Percentiles rank a stretch among this genome's conserved stretches.
Evolutionary conservation across 2,888 invertebrate genomes (phyloP).

Genomic region (Fragum sueziense): DNA sequence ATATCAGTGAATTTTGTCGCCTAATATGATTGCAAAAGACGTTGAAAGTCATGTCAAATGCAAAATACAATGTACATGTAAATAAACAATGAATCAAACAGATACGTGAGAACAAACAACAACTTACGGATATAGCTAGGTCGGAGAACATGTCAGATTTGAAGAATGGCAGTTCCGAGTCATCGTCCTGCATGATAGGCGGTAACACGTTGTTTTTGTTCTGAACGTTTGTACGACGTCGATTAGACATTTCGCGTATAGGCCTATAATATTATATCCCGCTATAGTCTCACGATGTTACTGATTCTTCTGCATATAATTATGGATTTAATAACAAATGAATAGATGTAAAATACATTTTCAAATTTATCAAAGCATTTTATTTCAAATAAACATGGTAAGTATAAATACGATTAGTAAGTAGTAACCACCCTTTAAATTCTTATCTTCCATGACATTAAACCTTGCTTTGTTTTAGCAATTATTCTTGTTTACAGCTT

Average conservation of each 20-base stretch:
- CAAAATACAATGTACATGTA: too few species aligned
- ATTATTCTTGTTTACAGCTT: too few species aligned
- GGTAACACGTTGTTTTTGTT: constrained; percentile 25
- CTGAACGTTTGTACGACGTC: constrained; percentile 23
- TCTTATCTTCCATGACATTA: too few species aligned
- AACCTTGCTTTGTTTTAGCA: too few species aligned
- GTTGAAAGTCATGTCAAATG: too few species aligned
- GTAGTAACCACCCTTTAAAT: too few species aligned
- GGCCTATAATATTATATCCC: not conserved
- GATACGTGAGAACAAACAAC: too few species aligned
- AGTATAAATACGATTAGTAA: too few species aligned
- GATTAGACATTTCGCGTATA: constrained; percentile 39
- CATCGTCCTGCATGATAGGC: constrained; percentile 53
- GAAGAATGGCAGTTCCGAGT: constrained; percentile 56
- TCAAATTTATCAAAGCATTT: not conserved
- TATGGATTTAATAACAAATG: not conserved
- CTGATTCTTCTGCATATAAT: not conserved
- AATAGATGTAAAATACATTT: too few species aligned
- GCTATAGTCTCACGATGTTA: not conserved
- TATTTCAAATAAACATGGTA: not conserved
- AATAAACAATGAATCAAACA: too few species aligned
- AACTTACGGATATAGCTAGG: constrained; percentile 45
- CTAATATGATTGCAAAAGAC: too few species aligned
- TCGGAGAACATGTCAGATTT: constrained; percentile 58
- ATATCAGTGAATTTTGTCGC: too few species aligned